Percentiles rank a stretch among this genome's conserved stretches.
These are phyloP conservation scores for Heptranchias perlo DNA, from an alignment of 2,113 vertebrate genomes.

Conservation along the genomic window DNA sequence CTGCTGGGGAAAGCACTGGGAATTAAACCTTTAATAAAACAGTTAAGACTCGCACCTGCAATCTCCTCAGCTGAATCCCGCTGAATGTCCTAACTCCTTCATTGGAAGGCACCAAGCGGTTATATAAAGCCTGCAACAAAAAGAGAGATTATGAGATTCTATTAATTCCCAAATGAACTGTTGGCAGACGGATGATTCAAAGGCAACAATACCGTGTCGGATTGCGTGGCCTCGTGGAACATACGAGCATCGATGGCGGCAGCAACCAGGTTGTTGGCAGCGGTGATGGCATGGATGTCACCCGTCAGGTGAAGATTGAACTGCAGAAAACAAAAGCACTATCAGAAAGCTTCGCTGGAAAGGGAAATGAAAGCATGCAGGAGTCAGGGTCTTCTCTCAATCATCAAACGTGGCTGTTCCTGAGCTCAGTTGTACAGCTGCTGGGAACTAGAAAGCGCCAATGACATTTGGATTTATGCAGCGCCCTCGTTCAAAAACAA, in stretches of 20 bases:
- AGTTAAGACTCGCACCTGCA: conserved; percentile 58
- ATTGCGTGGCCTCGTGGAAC: conserved; percentile 87
- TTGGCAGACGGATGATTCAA: neutral
- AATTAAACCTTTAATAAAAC: too few relatives aligned
- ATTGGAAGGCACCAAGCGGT: conserved; percentile 77
- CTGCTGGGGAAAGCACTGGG: too few relatives aligned
- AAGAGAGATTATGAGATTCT: neutral
- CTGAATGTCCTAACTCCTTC: conserved; percentile 77
- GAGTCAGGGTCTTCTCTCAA: neutral
- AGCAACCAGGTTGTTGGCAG: conserved; percentile 90
- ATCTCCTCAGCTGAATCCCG: conserved; percentile 78
- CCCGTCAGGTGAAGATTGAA: conserved; percentile 98
- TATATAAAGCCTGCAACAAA: conserved; percentile 72
- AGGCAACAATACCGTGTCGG: conserved; percentile 72
- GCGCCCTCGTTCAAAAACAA: neutral
- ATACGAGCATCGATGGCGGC: conserved; percentile 88
- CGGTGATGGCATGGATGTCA: conserved; percentile 96
- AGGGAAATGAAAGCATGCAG: neutral
- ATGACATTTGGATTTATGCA: neutral
- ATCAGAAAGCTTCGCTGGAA: neutral
- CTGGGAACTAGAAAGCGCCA: neutral
- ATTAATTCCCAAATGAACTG: neutral
- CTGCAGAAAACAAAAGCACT: conserved; percentile 54
- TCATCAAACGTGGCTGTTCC: neutral
- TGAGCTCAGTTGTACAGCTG: neutral